Conservation (phyloP, 2,113 vertebrate species). For the Naja naja region DNA sequence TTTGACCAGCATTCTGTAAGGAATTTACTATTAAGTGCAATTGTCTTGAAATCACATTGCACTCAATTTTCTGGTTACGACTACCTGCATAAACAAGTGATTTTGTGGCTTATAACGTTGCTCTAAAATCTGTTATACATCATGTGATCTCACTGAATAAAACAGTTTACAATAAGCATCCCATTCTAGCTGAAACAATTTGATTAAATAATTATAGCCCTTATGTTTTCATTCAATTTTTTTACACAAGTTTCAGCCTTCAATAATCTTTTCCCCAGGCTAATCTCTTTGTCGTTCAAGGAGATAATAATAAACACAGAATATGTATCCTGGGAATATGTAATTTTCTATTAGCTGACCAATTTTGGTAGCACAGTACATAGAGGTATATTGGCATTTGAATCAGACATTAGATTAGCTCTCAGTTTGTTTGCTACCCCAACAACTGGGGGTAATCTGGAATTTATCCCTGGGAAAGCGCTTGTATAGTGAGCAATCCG, state of each 20-base stretch:
- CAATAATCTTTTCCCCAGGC: constrained; percentile 43
- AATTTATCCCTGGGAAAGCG: constrained; percentile 85
- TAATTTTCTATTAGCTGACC: constrained; percentile 75
- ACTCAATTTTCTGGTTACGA: constrained; percentile 37
- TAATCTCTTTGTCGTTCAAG: constrained; percentile 45
- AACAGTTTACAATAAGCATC: constrained; percentile 48
- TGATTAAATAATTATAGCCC: constrained; percentile 67
- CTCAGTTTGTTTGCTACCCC: constrained; percentile 85
- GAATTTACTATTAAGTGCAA: constrained; percentile 39
- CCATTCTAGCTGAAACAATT: constrained; percentile 48
- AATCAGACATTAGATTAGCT: constrained; percentile 83
- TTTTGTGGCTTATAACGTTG: constrained; percentile 10
- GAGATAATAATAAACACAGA: constrained; percentile 43
- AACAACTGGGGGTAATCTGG: constrained; percentile 78
- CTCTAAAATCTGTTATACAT: constrained; percentile 28
- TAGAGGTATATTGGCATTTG: constrained; percentile 81
- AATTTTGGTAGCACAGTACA: constrained; percentile 94
- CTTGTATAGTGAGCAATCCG: constrained; percentile 78
- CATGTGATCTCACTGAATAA: constrained; percentile 6
- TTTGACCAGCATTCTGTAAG: constrained; percentile 37
- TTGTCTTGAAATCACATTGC: not conserved
- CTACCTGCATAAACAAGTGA: constrained; percentile 7
- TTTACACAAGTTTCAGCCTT: constrained; percentile 53
- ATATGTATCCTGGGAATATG: not conserved
- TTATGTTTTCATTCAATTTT: constrained; percentile 51